phyloP scores from a whole-genome alignment of 2,113 vertebrate species.

The Mus pahari region DNA sequence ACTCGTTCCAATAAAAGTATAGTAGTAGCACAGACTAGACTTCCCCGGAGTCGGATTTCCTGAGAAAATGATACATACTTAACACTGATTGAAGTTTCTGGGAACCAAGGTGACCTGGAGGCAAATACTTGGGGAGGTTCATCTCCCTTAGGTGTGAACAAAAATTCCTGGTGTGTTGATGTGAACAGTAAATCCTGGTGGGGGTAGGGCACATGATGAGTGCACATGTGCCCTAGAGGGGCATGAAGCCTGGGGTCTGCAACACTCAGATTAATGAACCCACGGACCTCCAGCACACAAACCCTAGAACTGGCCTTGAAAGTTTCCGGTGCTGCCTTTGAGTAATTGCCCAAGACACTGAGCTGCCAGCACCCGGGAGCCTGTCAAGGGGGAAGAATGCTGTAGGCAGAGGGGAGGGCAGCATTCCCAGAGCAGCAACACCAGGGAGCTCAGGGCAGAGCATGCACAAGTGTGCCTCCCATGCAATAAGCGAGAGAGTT shows the following conservation, averaged over 20 bases:
- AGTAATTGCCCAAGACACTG: background rate
- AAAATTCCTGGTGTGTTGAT: background rate
- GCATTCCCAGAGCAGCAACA: background rate
- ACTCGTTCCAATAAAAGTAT: conserved; percentile 5
- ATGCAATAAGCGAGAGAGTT: background rate
- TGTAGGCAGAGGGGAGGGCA: background rate
- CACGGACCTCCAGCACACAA: background rate
- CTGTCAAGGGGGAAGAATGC: too few relatives aligned
- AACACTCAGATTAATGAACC: background rate
- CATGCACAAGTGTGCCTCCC: background rate
- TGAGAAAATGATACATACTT: background rate
- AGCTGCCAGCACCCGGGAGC: background rate
- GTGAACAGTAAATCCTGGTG: background rate
- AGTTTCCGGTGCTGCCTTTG: background rate
- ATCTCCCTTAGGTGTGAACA: background rate
- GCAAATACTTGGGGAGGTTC: background rate
- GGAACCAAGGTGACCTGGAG: background rate
- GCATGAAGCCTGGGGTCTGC: background rate
- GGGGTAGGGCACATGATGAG: too few relatives aligned
- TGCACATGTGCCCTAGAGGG: background rate
- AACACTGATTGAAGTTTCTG: background rate
- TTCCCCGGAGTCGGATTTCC: background rate
- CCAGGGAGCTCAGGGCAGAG: background rate
- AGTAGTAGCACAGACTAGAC: background rate
- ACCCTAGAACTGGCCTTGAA: background rate